Percentiles rank a stretch among this genome's conserved stretches.
These are phyloP conservation scores for Penelope pileata DNA, from an alignment of 2,113 vertebrate genomes.

Conservation along the genomic window DNA sequence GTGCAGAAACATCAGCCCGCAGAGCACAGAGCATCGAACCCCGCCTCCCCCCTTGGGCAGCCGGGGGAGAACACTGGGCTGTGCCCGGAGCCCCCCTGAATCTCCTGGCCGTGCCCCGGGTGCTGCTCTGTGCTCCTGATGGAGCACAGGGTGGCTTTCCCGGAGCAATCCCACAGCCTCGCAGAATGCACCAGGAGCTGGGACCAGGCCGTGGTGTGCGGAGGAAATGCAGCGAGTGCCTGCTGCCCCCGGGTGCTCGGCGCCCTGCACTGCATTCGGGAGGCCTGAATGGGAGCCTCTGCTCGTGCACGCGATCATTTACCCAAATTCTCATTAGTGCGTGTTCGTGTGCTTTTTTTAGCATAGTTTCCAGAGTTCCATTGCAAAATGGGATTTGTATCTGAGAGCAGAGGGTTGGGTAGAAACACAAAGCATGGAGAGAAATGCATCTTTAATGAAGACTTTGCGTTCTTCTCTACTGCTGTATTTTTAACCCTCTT, in stretches of 20 bases:
- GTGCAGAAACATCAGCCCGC: too few species aligned
- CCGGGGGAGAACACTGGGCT: too few species aligned
- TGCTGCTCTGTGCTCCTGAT: too few species aligned
- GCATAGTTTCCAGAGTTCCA: not conserved
- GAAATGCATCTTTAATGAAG: not conserved
- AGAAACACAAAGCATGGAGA: accelerated
- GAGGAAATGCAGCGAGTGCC: not conserved
- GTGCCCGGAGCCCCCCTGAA: too few species aligned
- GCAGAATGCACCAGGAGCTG: too few species aligned
- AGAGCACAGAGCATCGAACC: too few species aligned
- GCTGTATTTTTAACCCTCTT: not conserved
- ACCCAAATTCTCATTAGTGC: accelerated
- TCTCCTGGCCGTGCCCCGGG: too few species aligned
- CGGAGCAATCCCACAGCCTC: accelerated
- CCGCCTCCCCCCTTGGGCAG: too few species aligned
- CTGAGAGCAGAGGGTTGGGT: not conserved
- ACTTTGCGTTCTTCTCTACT: not conserved
- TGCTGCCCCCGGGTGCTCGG: slow-evolving; percentile 50
- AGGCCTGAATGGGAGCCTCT: accelerated
- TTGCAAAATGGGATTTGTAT: accelerated
- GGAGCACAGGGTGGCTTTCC: too few species aligned
- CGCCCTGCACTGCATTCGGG: not conserved
- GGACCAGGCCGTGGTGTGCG: not conserved
- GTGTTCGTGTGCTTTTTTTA: accelerated
- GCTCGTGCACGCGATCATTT: accelerated